phyloP scores from a whole-genome alignment of 2,888 invertebrate species.

The Lampropteryx suffumata region DNA sequence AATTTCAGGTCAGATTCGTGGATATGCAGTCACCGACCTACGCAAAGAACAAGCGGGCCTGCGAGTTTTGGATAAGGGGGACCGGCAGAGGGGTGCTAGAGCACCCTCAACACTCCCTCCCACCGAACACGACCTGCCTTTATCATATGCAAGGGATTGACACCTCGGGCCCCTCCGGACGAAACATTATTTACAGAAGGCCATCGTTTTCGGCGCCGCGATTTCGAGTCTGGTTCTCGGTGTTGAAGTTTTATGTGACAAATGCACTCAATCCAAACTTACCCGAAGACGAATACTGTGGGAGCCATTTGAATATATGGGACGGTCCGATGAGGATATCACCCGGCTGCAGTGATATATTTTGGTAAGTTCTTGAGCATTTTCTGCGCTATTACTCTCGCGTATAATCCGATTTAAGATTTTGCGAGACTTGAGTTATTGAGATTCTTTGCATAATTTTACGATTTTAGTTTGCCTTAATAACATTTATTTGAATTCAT shows the following conservation, averaged over 20 bases:
- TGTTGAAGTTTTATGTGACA: conserved; percentile 92
- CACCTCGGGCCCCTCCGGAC: conserved; percentile 82
- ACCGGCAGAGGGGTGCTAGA: conserved; percentile 90
- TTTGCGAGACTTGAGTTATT: conserved; percentile 19
- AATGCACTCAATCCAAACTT: conserved; percentile 85
- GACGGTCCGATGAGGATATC: conserved; percentile 91
- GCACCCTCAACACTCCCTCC: conserved; percentile 92
- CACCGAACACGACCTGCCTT: conserved; percentile 94
- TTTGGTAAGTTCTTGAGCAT: conserved; percentile 84
- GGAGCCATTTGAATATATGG: conserved; percentile 93
- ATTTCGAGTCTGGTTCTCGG: conserved; percentile 93
- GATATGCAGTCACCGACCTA: conserved; percentile 92
- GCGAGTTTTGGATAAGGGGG: conserved; percentile 93
- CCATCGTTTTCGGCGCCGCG: conserved; percentile 85
- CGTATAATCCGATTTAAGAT: conserved; percentile 28
- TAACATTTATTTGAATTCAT: too few species aligned
- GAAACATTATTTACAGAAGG: conserved; percentile 80
- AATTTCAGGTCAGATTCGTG: conserved; percentile 90
- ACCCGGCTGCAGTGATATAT: conserved; percentile 90
- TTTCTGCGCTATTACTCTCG: conserved; percentile 29
- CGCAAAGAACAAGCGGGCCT: conserved; percentile 91
- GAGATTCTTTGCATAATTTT: conserved; percentile 16
- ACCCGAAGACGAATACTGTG: conserved; percentile 89
- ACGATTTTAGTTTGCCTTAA: conserved; percentile 23
- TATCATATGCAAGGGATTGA: conserved; percentile 90